Evolutionary conservation across 2,888 invertebrate genomes (phyloP).

Genomic region (Pseudeuparius sepicola): DNA sequence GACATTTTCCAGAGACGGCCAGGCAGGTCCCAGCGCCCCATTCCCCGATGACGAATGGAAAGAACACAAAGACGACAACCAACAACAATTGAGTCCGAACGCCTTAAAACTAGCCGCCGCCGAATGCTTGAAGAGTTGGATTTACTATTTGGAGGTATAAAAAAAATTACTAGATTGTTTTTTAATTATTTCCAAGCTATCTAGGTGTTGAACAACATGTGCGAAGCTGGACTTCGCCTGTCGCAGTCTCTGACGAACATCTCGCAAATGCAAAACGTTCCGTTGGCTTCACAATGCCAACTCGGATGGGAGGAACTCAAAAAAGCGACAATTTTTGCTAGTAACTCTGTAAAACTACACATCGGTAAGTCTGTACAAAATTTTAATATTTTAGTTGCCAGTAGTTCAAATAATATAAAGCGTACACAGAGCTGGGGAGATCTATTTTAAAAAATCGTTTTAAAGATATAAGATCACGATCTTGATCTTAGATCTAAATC

Average conservation of each 20-base stretch:
- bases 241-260: constrained; percentile 49
- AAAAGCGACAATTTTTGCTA: constrained; percentile 51
- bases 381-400: too few relatives aligned
- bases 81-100: constrained; percentile 37
- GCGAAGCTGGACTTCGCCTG: constrained; percentile 51
- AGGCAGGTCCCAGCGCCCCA: not conserved
- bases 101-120: constrained; percentile 39
- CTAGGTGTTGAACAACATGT: constrained; percentile 53
- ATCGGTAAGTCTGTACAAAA: too few relatives aligned
- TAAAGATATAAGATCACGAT: too few relatives aligned
- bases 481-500: too few relatives aligned
- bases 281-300: constrained; percentile 41
- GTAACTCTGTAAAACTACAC: constrained; percentile 53
- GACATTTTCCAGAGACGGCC: constrained; percentile 1
- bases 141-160: constrained; percentile 39
- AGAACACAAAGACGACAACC: constrained; percentile 25
- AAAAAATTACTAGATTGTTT: not conserved
- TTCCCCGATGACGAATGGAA: not conserved
- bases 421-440: too few relatives aligned
- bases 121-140: constrained; percentile 40
- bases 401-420: too few relatives aligned
- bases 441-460: too few relatives aligned
- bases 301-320: constrained; percentile 56
- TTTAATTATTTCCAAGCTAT: too few relatives aligned
- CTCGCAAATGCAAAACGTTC: constrained; percentile 42